phyloP scores from a whole-genome alignment of 2,113 vertebrate species.

The Tricholaema leucomelas region DNA sequence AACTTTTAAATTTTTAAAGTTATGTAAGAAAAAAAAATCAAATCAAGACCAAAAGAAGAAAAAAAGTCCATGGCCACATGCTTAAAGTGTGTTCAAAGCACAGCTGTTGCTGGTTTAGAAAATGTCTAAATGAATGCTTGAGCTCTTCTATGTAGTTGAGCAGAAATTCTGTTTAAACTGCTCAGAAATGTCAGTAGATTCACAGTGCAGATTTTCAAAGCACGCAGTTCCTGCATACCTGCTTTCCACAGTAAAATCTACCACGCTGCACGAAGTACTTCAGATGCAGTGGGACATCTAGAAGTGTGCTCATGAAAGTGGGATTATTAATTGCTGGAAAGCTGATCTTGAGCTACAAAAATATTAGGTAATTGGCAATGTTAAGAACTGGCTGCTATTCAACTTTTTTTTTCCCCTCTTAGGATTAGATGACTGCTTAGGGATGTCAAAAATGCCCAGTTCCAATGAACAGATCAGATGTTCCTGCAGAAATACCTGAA shows the following conservation, averaged over 20 bases:
- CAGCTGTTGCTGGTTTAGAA: not conserved
- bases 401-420: not conserved
- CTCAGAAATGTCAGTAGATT: not conserved
- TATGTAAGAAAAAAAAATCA: not conserved
- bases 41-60: not conserved
- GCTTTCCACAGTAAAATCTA: not conserved
- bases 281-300: not conserved
- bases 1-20: not conserved
- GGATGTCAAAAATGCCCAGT: not conserved
- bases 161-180: not conserved
- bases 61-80: accelerated
- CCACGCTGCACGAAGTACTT: not conserved
- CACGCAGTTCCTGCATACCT: not conserved
- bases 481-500: not conserved
- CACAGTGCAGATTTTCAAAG: not conserved
- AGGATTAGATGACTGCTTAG: not conserved
- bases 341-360: not conserved
- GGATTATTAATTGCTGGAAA: conserved; percentile 31
- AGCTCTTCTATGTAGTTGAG: not conserved
- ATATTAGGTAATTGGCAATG: not conserved
- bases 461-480: not conserved
- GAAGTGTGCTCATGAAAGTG: conserved; percentile 1
- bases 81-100: not conserved
- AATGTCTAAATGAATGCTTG: not conserved
- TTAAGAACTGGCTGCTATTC: not conserved